Conservation (phyloP, 2,888 invertebrate genomes). For the Phengaris alcon region DNA sequence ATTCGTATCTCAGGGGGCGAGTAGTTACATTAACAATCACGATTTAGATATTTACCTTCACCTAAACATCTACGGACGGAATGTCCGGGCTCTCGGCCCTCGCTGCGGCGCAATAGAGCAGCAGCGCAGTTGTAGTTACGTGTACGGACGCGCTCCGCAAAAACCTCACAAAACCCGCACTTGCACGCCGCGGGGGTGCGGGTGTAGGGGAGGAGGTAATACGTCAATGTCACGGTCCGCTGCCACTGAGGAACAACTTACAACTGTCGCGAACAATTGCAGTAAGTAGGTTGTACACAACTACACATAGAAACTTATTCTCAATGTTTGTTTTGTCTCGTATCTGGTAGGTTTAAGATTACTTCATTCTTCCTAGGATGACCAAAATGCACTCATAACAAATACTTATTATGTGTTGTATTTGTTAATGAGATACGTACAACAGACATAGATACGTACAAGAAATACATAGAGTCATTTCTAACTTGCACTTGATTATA, state of each 20-base stretch:
- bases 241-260: not conserved
- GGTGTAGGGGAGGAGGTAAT: not conserved
- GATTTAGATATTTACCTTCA: not conserved
- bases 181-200: not conserved
- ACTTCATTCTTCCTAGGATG: not conserved
- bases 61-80: not conserved
- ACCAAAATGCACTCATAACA: not conserved
- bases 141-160: not conserved
- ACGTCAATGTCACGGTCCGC: not conserved
- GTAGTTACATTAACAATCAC: too few species aligned
- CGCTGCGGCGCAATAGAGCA: not conserved
- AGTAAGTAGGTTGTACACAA: not conserved
- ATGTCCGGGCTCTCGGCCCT: not conserved
- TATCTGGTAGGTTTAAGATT: not conserved
- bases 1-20: too few species aligned
- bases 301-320: not conserved
- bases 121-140: not conserved
- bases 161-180: constrained; percentile 1
- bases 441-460: too few species aligned
- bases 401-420: not conserved
- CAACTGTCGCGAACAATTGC: constrained; percentile 1
- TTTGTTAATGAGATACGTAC: too few species aligned
- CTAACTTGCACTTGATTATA: too few species aligned
- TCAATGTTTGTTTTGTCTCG: not conserved
- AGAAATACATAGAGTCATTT: too few species aligned